Percentiles rank a stretch among this genome's conserved stretches.
phyloP scores from a whole-genome alignment of 92 coral and sea anemone genomes.

The Anthopleura xanthogrammica region DNA sequence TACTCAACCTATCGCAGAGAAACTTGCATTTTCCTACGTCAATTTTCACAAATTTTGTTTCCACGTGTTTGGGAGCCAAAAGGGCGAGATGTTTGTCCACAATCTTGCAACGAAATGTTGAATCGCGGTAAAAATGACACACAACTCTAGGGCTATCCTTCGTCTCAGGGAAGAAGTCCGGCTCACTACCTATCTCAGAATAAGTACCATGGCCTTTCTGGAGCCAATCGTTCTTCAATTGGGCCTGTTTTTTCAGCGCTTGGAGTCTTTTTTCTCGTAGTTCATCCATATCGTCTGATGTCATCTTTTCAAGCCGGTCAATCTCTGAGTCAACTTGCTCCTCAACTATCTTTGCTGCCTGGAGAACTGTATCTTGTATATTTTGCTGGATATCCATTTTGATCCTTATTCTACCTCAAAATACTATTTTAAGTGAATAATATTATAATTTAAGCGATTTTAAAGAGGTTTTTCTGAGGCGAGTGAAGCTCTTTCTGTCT shows the following conservation, averaged over 20 bases:
- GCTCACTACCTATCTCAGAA: slow-evolving; percentile 82
- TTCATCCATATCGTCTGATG: slow-evolving; percentile 84
- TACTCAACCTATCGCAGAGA: slow-evolving; percentile 71
- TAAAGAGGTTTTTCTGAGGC: background rate
- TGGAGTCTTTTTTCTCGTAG: slow-evolving; percentile 91
- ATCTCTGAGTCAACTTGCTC: slow-evolving; percentile 97
- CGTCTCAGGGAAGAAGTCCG: slow-evolving; percentile 87
- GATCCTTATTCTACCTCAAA: background rate
- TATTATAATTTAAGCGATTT: background rate
- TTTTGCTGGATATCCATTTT: slow-evolving; percentile 65
- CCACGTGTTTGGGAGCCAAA: slow-evolving; percentile 93
- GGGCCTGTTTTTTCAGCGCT: slow-evolving; percentile 86
- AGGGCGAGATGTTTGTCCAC: slow-evolving; percentile 92
- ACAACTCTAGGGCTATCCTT: slow-evolving; percentile 89
- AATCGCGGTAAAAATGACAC: slow-evolving; percentile 90
- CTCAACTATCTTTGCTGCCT: slow-evolving; percentile 87
- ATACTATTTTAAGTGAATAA: background rate
- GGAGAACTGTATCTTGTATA: slow-evolving; percentile 77
- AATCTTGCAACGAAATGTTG: slow-evolving; percentile 95
- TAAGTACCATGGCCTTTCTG: slow-evolving; percentile 95
- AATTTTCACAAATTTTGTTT: slow-evolving; percentile 89
- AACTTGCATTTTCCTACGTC: slow-evolving; percentile 85
- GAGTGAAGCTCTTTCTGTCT: background rate
- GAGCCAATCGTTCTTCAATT: slow-evolving; percentile 88
- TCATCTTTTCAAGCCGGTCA: slow-evolving; percentile 82